Evolutionary conservation across 2,113 vertebrate genomes (phyloP).

Genomic region (Carassius carassius): DNA sequence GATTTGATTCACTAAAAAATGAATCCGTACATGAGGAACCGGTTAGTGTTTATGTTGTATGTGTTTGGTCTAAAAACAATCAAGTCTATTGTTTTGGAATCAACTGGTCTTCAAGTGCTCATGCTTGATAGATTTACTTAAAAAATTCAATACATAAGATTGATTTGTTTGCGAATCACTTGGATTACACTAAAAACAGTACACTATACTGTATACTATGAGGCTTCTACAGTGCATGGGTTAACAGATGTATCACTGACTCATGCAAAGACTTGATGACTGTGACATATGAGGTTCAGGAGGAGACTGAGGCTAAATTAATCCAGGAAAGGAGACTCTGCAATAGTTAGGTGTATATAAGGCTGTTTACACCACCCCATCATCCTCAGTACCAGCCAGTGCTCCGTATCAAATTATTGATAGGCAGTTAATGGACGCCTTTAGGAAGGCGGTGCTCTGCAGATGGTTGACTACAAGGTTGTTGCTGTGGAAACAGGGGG

Average conservation of each 20-base stretch:
- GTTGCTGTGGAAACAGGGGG: constrained; percentile 81
- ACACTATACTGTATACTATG: no score
- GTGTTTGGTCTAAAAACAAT: background rate
- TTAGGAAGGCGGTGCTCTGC: constrained; percentile 68
- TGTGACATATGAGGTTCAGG: background rate
- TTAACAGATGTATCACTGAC: background rate
- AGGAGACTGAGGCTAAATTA: background rate
- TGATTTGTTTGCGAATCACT: background rate
- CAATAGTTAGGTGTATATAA: constrained; percentile 4
- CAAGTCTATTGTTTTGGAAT: no score
- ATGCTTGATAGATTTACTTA: background rate
- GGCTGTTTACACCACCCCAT: constrained; percentile 55
- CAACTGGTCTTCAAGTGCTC: no score
- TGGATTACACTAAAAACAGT: background rate
- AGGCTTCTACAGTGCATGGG: background rate
- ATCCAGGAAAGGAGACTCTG: background rate
- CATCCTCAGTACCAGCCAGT: constrained; percentile 62
- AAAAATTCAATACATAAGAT: background rate
- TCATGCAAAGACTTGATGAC: background rate
- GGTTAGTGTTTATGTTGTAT: background rate
- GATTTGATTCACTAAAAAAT: no score
- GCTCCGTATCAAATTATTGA: constrained; percentile 73
- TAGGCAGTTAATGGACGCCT: constrained; percentile 73
- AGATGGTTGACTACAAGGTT: constrained; percentile 78
- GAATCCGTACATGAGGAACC: background rate